Base-by-base conservation (phyloP, 2,888 invertebrate genomes). In the Phoronis australis region DNA sequence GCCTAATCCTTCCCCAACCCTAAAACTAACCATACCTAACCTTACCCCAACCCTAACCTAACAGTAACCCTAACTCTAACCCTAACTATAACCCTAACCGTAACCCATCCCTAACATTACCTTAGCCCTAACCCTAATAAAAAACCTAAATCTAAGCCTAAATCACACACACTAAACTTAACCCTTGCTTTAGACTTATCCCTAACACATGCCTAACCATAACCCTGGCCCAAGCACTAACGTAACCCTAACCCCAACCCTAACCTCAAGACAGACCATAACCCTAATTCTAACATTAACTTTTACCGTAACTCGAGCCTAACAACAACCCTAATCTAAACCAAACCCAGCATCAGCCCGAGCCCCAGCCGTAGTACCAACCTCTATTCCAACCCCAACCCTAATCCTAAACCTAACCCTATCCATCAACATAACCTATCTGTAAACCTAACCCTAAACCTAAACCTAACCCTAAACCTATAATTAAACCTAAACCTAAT, bases 401-500 rank as follows among this genome's bases (percentile, higher is more conserved):
- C n/a, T n/a, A n/a, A n/a, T n/a, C n/a, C n/a, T n/a, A n/a, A n/a
- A n/a, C n/a, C n/a, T 41, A 52, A 45, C 42, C 51, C 47, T 43
- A 45, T 48, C 51, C 50, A 52, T 53, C 41, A 45, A 45, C 52
- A 45, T 50, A 45, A 52, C 49, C 55, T 48, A n/a, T n/a, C n/a
- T n/a, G n/a, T 48, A 45, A 53, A 45, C 52, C 50, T 45, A 50
- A 51, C 53, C 49, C 45, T 46, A 49, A 48, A 51, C 55, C 53
- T 45, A 51, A 49, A 49, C 51, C 54, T 47, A 53, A 51, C 55
- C 50, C 51, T 48, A 50, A 50, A 52, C 52, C 50, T 45, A 50
- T 50, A 50, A 52, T 48, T 44, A 54, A 51, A 53, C 55, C 51
- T 49, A 57, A 53, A 52, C 53, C 49, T 41, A 53, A 51, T 54